Evolutionary conservation across 2,888 invertebrate species (phyloP).

Genomic region (Galeopsomyia nigrocyanea): DNA sequence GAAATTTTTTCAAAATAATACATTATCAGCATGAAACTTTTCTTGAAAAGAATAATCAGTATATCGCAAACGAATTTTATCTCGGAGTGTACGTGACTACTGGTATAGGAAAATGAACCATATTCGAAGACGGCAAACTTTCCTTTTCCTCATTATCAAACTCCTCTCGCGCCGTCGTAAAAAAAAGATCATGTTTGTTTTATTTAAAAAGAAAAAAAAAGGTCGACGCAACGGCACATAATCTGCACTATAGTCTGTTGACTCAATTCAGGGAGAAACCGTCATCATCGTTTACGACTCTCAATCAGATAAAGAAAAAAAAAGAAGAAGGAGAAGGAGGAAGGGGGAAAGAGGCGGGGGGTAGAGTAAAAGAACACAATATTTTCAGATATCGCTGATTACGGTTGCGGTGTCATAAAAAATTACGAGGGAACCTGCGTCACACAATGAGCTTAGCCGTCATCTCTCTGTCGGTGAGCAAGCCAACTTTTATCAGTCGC

Average conservation of each 20-base stretch:
- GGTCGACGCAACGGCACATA: not conserved
- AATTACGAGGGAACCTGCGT: conserved; percentile 32
- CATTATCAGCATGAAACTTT: too few species aligned
- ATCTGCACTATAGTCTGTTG: not conserved
- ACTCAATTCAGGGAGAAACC: conserved; percentile 1
- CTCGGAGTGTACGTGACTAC: not conserved
- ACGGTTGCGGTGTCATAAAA: conserved; percentile 33
- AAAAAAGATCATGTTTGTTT: not conserved
- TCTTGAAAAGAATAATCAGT: not conserved
- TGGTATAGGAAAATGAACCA: not conserved
- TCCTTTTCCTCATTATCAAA: conserved; percentile 32
- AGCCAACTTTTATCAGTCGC: too few species aligned
- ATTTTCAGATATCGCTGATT: conserved; percentile 42
- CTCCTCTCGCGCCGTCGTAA: conserved; percentile 20
- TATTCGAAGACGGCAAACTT: conserved; percentile 14
- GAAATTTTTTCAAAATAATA: too few species aligned
- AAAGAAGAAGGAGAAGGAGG: not conserved
- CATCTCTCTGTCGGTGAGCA: not conserved
- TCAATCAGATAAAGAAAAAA: conserved; percentile 28
- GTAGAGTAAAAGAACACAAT: conserved; percentile 5
- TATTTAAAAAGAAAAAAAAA: not conserved
- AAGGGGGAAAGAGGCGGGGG: not conserved
- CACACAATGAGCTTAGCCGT: conserved; percentile 28
- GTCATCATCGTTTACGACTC: conserved; percentile 30
- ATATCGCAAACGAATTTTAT: not conserved